Conservation (phyloP, 2,797 vertebrate genomes). For the Scolopax rusticola region DNA sequence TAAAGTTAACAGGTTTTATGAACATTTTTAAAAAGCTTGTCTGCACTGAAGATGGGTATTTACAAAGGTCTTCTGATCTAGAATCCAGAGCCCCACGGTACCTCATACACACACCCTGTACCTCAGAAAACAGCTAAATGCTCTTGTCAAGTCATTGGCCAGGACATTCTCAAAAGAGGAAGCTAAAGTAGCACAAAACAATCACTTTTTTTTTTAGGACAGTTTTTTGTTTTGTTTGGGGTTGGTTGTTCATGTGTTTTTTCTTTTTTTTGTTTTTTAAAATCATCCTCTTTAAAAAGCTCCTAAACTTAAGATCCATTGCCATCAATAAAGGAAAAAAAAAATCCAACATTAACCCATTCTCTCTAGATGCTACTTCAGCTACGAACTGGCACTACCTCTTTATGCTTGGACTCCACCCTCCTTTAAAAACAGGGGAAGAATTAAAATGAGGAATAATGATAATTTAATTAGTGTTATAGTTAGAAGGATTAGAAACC, state of each 20-base stretch:
- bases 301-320: neutral
- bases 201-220: too few relatives aligned
- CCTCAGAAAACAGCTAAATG: neutral
- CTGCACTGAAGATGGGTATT: neutral
- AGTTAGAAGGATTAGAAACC: neutral
- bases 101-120: fast-evolving
- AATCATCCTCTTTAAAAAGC: neutral
- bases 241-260: neutral
- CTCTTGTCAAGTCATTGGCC: neutral
- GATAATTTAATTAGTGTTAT: neutral
- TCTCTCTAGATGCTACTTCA: neutral
- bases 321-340: neutral
- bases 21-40: neutral
- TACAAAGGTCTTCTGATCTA: neutral
- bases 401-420: neutral
- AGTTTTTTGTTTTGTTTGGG: neutral
- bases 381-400: neutral
- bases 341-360: neutral
- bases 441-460: neutral
- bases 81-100: neutral
- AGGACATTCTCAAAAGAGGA: neutral
- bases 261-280: neutral
- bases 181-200: neutral
- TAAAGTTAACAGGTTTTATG: neutral
- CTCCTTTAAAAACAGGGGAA: neutral